Evolutionary conservation across 2,113 vertebrate species (phyloP).

Genomic region (Enhydra lutris): DNA sequence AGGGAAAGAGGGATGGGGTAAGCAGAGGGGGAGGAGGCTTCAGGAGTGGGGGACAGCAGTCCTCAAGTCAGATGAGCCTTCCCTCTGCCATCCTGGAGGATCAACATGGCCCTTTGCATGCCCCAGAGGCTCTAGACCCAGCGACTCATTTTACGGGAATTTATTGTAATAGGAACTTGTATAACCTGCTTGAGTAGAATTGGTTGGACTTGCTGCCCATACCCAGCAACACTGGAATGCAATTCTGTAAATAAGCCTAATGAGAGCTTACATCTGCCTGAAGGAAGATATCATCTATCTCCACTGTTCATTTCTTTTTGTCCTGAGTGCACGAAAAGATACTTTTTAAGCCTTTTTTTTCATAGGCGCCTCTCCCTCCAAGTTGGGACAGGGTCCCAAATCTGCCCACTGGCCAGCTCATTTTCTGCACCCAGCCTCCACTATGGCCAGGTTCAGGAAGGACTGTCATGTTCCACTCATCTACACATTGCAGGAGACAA

Average conservation of each 20-base stretch:
- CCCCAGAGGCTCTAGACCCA: not conserved
- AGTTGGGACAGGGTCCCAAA: not conserved
- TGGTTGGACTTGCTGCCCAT: not conserved
- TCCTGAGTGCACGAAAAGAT: not conserved
- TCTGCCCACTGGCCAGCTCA: not conserved
- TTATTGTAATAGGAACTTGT: not conserved
- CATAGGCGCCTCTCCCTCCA: not conserved
- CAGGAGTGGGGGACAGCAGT: not conserved
- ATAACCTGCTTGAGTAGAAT: conserved; percentile 29
- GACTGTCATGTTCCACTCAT: not conserved
- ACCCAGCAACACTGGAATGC: not conserved
- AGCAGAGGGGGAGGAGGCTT: not conserved
- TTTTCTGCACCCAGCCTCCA: not conserved
- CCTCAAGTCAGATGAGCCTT: not conserved
- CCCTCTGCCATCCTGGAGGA: not conserved
- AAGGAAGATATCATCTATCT: not conserved
- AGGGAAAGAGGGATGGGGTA: not conserved
- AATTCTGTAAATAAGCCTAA: conserved; percentile 54
- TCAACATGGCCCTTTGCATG: not conserved
- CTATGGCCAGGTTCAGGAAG: not conserved
- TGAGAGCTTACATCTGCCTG: not conserved
- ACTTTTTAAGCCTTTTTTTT: not conserved
- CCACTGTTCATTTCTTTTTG: conserved; percentile 21
- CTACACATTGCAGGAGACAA: not conserved
- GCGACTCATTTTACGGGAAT: not conserved